Conservation (phyloP, 2,888 invertebrate species). For the Lithophane semibrunnea region DNA sequence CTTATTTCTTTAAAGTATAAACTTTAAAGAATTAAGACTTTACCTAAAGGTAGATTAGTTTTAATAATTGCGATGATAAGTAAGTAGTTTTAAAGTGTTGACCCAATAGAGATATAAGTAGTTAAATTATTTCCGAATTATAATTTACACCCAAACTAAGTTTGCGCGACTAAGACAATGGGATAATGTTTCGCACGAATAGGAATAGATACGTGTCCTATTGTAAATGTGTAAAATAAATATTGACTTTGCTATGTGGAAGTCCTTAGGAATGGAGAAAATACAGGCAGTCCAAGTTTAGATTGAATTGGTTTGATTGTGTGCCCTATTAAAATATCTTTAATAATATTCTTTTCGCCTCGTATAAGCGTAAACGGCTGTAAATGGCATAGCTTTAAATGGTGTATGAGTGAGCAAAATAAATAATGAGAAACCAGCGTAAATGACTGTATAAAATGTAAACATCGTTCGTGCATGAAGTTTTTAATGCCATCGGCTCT, state of each 20-base stretch:
- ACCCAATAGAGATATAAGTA: constrained; percentile 10
- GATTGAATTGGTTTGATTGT: not conserved
- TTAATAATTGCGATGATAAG: constrained; percentile 8
- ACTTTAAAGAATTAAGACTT: not conserved
- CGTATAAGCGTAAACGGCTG: not conserved
- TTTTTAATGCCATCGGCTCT: not conserved
- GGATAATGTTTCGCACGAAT: constrained; percentile 15
- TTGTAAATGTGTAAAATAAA: constrained; percentile 42
- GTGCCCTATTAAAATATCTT: not conserved
- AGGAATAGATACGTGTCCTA: constrained; percentile 2
- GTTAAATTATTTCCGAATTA: constrained; percentile 29
- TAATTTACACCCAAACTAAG: constrained; percentile 23
- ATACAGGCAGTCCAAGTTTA: constrained; percentile 38
- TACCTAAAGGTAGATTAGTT: constrained; percentile 9
- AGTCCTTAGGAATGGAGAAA: constrained; percentile 6
- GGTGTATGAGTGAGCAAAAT: not conserved
- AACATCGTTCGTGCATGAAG: not conserved
- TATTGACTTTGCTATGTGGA: constrained; percentile 29
- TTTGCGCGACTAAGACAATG: constrained; percentile 54
- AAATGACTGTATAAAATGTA: not conserved
- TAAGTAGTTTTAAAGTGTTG: constrained; percentile 15
- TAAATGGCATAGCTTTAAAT: constrained; percentile 8
- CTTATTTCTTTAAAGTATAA: not conserved
- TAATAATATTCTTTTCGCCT: not conserved
- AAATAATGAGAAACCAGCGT: not conserved